Evolutionary conservation across 2,113 vertebrate species (phyloP).

Genomic region (Sinocyclocheilus rhinocerous): DNA sequence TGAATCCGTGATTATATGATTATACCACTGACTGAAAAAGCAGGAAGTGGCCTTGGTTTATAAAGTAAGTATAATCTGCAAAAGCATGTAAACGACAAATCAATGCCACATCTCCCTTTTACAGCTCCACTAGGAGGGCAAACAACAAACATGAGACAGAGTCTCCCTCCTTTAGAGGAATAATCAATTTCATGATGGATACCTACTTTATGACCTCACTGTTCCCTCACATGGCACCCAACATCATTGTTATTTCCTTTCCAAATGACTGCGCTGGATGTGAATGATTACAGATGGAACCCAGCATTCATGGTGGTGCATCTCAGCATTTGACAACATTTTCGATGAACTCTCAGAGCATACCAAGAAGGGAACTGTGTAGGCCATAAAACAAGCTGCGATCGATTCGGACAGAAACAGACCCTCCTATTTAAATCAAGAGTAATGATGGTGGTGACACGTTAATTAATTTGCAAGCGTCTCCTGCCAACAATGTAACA

Average conservation of each 20-base stretch:
- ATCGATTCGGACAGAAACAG: constrained; percentile 73
- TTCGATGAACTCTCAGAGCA: background rate
- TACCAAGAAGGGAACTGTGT: constrained; percentile 56
- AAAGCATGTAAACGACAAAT: constrained; percentile 18
- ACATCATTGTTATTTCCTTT: background rate
- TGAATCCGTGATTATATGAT: background rate
- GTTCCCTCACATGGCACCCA: constrained; percentile 55
- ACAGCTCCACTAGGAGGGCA: constrained; percentile 61
- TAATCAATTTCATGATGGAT: constrained; percentile 74
- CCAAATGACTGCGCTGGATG: background rate
- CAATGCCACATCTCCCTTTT: constrained; percentile 71
- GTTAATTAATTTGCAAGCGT: constrained; percentile 74
- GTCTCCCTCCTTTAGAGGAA: constrained; percentile 72
- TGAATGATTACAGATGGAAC: background rate
- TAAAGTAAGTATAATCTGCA: background rate
- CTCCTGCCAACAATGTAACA: constrained; percentile 56
- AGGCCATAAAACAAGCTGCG: constrained; percentile 74
- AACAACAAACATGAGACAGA: constrained; percentile 71
- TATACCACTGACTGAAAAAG: background rate
- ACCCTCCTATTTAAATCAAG: constrained; percentile 72
- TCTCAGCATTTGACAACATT: constrained; percentile 23
- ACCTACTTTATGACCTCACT: constrained; percentile 77
- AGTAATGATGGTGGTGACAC: constrained; percentile 70
- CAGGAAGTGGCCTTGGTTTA: background rate
- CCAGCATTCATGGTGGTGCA: background rate